phyloP scores from a whole-genome alignment of 2,888 invertebrate species.

The Abscondita cerata region DNA sequence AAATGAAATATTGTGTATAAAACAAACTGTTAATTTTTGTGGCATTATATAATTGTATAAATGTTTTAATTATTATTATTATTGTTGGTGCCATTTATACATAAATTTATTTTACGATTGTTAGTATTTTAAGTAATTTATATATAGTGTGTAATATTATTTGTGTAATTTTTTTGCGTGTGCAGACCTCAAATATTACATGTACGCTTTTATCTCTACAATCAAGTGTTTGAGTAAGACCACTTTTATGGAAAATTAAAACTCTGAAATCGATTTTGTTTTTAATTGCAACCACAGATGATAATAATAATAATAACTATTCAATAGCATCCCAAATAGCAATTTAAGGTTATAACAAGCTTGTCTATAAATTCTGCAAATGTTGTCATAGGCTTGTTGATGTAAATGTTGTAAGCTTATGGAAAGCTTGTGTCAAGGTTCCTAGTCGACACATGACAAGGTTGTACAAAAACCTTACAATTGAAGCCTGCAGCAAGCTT shows the following conservation, averaged over 20 bases:
- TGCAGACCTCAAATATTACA: slow-evolving; percentile 42
- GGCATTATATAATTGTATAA: slow-evolving; percentile 29
- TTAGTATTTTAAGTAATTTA: slow-evolving; percentile 23
- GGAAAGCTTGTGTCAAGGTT: too few relatives aligned
- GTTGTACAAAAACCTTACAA: too few relatives aligned
- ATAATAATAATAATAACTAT: too few relatives aligned
- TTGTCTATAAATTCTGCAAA: too few relatives aligned
- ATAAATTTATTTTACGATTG: slow-evolving; percentile 28
- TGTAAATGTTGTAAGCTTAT: too few relatives aligned
- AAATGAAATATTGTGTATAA: slow-evolving; percentile 21
- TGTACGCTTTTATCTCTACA: slow-evolving; percentile 49
- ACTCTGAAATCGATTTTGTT: slow-evolving; percentile 17
- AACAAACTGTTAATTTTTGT: slow-evolving; percentile 25
- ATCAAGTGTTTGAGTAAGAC: slow-evolving; percentile 51
- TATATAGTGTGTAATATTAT: slow-evolving; percentile 14
- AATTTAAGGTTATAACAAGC: too few relatives aligned
- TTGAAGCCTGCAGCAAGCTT: too few relatives aligned
- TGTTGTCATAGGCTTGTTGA: too few relatives aligned
- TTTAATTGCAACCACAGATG: too few relatives aligned
- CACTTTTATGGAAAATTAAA: slow-evolving; percentile 52
- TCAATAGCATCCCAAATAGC: too few relatives aligned
- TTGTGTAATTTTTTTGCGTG: slow-evolving; percentile 41
- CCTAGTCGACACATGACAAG: too few relatives aligned
- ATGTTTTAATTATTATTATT: slow-evolving; percentile 31
- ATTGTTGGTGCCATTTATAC: slow-evolving; percentile 38